Evolutionary conservation across 1,140 invertebrate genomes (phyloP).

Genomic region (Bombus huntii): DNA sequence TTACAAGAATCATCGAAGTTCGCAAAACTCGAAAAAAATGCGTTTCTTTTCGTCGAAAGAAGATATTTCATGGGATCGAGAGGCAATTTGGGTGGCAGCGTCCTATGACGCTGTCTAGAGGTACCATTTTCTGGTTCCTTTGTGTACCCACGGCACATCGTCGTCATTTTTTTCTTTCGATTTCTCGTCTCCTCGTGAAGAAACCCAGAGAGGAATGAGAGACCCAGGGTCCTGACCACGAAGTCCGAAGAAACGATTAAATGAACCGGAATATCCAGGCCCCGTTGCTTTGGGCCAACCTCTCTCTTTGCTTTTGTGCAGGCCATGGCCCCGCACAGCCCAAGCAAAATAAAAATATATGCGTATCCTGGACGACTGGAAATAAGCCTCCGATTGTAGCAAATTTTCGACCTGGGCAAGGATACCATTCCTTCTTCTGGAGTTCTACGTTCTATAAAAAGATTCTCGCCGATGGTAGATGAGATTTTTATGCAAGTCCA

Average conservation of each 20-base stretch:
- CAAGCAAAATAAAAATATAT: conserved; percentile 32
- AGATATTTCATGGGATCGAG: not conserved
- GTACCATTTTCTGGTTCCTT: conserved; percentile 21
- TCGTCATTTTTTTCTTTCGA: conserved; percentile 43
- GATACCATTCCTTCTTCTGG: not conserved
- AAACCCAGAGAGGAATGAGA: conserved; percentile 3
- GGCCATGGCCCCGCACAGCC: not conserved
- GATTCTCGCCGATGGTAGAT: not conserved
- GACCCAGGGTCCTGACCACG: not conserved
- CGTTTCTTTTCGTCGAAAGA: not conserved
- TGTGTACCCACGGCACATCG: conserved; percentile 13
- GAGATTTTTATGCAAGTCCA: not conserved
- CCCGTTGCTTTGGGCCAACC: conserved; percentile 70
- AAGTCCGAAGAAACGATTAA: conserved; percentile 74
- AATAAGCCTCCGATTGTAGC: conserved; percentile 30
- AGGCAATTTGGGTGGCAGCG: not conserved
- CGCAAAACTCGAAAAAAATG: not conserved
- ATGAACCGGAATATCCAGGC: conserved; percentile 75
- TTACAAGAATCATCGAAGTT: not conserved
- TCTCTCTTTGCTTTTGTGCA: conserved; percentile 32
- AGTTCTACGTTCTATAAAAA: not conserved
- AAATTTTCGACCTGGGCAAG: conserved; percentile 25
- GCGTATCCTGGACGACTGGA: not conserved
- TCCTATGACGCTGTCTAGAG: conserved; percentile 6
- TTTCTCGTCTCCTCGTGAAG: conserved; percentile 18